phyloP scores from a whole-genome alignment of 2,113 vertebrate species.

The Crotalus helleri region DNA sequence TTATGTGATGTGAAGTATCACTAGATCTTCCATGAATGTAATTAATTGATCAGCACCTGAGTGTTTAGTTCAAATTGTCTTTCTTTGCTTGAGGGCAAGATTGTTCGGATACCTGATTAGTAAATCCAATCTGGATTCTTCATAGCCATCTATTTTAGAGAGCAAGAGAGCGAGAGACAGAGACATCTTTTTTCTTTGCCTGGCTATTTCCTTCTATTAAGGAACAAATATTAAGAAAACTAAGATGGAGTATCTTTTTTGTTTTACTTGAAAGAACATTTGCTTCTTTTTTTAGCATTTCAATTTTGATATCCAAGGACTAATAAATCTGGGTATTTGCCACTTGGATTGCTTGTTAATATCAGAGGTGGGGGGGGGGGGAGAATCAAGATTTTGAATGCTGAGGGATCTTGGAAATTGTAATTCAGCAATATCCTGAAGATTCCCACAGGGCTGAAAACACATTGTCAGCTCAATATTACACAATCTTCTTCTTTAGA shows the following conservation, averaged over 20 bases:
- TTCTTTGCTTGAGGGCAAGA: not conserved
- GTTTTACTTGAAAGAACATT: not conserved
- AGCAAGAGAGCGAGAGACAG: not conserved
- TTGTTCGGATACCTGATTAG: not conserved
- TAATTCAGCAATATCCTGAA: not conserved
- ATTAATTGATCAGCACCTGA: slow-evolving; percentile 4
- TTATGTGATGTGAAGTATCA: not conserved
- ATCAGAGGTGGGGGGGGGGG: accelerated
- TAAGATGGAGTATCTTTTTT: not conserved
- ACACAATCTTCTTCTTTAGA: not conserved
- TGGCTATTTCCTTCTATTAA: not conserved
- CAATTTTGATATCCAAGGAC: not conserved
- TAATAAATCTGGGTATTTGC: not conserved
- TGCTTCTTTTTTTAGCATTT: not conserved
- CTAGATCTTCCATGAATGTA: not conserved
- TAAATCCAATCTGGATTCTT: not conserved
- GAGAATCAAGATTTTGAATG: not conserved
- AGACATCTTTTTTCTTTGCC: not conserved
- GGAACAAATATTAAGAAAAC: not conserved
- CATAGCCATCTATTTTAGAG: not conserved
- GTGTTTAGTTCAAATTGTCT: not conserved
- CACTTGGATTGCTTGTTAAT: not conserved
- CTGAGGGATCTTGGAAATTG: not conserved
- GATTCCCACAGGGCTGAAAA: not conserved
- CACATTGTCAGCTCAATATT: not conserved